A percentile compares a stretch with the other conserved stretches of the same genome.
These are phyloP conservation scores for Zaprionus lachaisei DNA, from an alignment of 1,140 invertebrate species.

Conservation along the genomic window DNA sequence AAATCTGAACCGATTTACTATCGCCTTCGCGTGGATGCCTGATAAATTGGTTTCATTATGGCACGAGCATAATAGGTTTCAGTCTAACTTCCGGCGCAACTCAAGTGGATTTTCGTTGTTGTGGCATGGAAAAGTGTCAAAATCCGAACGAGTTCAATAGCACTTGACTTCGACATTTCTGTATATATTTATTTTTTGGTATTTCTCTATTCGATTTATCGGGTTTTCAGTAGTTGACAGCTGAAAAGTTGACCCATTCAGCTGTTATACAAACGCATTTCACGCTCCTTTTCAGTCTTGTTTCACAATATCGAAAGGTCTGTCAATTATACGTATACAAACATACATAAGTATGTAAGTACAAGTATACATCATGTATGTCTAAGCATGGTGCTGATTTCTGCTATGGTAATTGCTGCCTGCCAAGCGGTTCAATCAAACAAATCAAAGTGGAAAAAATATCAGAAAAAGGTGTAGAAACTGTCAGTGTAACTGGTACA, in stretches of 20 bases:
- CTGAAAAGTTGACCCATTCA: slow-evolving; percentile 66
- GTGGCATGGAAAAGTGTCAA: slow-evolving; percentile 61
- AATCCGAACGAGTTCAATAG: slow-evolving; percentile 53
- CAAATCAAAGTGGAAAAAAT: slow-evolving; percentile 19
- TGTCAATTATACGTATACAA: slow-evolving; percentile 59
- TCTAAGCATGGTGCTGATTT: slow-evolving; percentile 27
- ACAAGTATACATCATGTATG: not conserved
- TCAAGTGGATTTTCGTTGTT: slow-evolving; percentile 23
- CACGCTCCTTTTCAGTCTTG: slow-evolving; percentile 52
- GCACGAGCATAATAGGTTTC: slow-evolving; percentile 64
- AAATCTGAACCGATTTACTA: slow-evolving; percentile 49
- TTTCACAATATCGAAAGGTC: slow-evolving; percentile 78
- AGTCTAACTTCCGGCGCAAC: slow-evolving; percentile 64
- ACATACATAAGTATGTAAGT: slow-evolving; percentile 5
- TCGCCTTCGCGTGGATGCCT: slow-evolving; percentile 39
- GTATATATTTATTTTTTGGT: slow-evolving; percentile 31
- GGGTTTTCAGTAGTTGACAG: slow-evolving; percentile 69
- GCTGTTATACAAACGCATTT: slow-evolving; percentile 45
- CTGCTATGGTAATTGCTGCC: slow-evolving; percentile 69
- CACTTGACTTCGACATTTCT: slow-evolving; percentile 70
- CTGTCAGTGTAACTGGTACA: slow-evolving; percentile 22
- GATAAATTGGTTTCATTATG: slow-evolving; percentile 75
- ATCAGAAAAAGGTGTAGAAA: slow-evolving; percentile 6
- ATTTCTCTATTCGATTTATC: slow-evolving; percentile 41
- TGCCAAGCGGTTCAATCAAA: slow-evolving; percentile 64